Percentiles rank a stretch among this genome's conserved stretches.
These are phyloP conservation scores for Chloebia gouldiae DNA, from an alignment of 2,113 vertebrate genomes.

Conservation along the genomic window DNA sequence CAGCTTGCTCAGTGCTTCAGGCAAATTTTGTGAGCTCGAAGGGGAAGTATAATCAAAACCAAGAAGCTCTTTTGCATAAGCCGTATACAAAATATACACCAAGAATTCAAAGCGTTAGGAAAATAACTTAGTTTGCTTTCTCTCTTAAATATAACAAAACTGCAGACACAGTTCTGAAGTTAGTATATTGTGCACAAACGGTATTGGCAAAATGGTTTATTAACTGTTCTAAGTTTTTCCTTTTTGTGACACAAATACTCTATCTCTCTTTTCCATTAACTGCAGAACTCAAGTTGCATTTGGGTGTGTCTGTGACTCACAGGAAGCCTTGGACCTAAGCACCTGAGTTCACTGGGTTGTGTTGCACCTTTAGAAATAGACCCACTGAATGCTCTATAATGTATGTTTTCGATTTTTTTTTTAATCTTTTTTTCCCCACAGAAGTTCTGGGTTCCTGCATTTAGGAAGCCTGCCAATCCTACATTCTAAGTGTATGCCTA, in stretches of 20 bases:
- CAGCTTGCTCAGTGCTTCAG: neutral
- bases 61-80: slow-evolving; percentile 33
- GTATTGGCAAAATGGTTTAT: neutral
- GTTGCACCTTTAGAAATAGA: neutral
- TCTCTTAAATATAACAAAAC: neutral
- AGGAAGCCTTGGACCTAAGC: neutral
- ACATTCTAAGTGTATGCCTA: neutral
- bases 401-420: neutral
- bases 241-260: neutral
- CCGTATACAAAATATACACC: neutral
- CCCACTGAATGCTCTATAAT: neutral
- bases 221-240: neutral
- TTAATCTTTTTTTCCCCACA: neutral
- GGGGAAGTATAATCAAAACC: slow-evolving; percentile 16
- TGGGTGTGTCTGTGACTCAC: neutral
- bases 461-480: neutral
- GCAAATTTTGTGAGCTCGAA: neutral
- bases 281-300: neutral
- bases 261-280: neutral
- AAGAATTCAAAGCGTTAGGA: neutral
- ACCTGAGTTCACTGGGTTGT: neutral
- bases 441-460: neutral
- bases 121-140: neutral
- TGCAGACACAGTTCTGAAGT: neutral
- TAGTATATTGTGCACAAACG: neutral